Evolutionary conservation across 2,888 invertebrate genomes (phyloP), one percentile per base, ranked within the genome.

Genomic region (Cecidostiba fungosa): DNA sequence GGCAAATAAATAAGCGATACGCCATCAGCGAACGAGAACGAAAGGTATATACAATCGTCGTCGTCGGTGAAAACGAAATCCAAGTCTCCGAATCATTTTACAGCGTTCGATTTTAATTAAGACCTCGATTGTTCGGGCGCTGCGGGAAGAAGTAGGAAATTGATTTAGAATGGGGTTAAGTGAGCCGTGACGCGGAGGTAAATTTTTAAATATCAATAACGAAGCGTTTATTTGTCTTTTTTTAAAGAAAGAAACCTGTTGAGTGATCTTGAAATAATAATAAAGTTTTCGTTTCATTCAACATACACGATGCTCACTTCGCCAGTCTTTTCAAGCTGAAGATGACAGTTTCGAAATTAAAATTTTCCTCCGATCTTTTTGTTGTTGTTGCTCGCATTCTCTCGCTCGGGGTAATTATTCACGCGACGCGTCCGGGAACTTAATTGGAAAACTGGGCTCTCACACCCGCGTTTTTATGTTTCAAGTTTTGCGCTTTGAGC

Each of bases 61-160:
- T 36, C 12, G 14, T 12, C 54, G 39, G 54, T 26, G 77, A 72
- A 80, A 80, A 62, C 50, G 43, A 79, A 79, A 78, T 78, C 78
- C 62, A 82, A 84, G 73, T 81, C 80, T 84, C 66, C 23, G 77
- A 66, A 69, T 84, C 84, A 74, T 73, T 84, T 82, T 70, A n/a
- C 73, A 69, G 66, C 39, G 72, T 26, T 77, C 86, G 77, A 84
- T 86, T 86, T 86, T 84, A 86, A 86, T 86, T 78, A 86, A 86
- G 78, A 81, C 73, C 50, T 6, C 10, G 77, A 86, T 86, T 86
- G 81, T 83, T 80, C 47, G 76, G n/a, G n/a, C n/a, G n/a, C n/a
- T 76, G 29, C 50, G 23, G 16, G 26, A 14, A 62, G 1, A 59
- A n/a, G 43, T 23, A 1, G 72, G 69, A 6, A 81, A 82, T 78